These are phyloP conservation scores for Parochlus steinenii DNA, from an alignment of 2,888 invertebrate genomes.

Conservation along the genomic window DNA sequence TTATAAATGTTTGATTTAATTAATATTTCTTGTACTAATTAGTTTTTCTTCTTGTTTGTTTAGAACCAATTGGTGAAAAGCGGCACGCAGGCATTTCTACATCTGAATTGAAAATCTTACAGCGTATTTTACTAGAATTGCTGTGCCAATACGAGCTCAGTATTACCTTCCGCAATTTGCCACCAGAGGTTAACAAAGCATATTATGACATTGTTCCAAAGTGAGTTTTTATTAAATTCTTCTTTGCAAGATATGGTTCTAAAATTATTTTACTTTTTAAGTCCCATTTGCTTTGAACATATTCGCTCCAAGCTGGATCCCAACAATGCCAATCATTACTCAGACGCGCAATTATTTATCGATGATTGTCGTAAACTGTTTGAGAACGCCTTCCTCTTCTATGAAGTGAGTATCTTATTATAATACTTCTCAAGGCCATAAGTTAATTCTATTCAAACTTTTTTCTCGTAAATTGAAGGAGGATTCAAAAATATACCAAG, in stretches of 20 bases:
- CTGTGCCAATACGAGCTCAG: conserved; percentile 85
- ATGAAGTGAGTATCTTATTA: conserved; percentile 45
- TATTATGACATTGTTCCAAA: conserved; percentile 30
- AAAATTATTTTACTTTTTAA: conserved; percentile 15
- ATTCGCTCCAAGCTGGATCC: conserved; percentile 68
- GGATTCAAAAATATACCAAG: conserved; percentile 57
- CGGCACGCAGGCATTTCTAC: conserved; percentile 35
- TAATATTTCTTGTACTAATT: not conserved
- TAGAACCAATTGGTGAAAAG: conserved; percentile 28
- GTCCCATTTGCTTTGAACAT: conserved; percentile 71
- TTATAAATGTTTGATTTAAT: not conserved
- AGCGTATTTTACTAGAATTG: conserved; percentile 73
- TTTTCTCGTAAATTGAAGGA: conserved; percentile 33
- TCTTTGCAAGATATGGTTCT: conserved; percentile 6
- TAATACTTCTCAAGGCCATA: not conserved
- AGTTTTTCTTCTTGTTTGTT: not conserved
- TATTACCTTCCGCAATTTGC: conserved; percentile 73
- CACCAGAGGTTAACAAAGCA: conserved; percentile 48
- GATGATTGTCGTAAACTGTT: conserved; percentile 72
- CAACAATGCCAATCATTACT: conserved; percentile 52
- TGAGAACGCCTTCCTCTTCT: conserved; percentile 71
- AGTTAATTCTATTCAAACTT: conserved; percentile 7
- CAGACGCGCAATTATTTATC: conserved; percentile 56
- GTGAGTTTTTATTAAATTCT: conserved; percentile 18
- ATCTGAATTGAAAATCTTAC: conserved; percentile 52